Evolutionary conservation across 1,140 invertebrate species (phyloP).

Genomic region (Eulimnadia texana): DNA sequence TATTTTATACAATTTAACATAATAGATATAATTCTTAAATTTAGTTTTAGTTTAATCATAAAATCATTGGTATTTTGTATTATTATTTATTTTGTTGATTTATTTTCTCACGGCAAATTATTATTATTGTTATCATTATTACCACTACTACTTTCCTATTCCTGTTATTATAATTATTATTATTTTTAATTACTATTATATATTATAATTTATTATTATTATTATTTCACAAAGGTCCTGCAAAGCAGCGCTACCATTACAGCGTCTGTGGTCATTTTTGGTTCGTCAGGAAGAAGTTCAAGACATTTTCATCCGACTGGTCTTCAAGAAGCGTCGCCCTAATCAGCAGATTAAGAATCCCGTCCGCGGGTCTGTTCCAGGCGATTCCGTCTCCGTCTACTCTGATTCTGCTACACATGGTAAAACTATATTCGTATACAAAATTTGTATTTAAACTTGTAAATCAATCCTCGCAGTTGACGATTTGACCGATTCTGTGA

Average conservation of each 20-base stretch:
- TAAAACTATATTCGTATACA: neutral
- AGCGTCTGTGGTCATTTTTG: conserved; percentile 84
- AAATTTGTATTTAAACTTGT: neutral
- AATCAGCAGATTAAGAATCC: conserved; percentile 1
- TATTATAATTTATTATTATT: too few species aligned
- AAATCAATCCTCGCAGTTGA: neutral
- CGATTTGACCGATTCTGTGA: conserved; percentile 1
- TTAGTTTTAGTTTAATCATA: too few species aligned
- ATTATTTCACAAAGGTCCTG: too few species aligned
- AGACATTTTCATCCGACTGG: conserved; percentile 87
- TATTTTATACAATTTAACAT: conserved; percentile 4
- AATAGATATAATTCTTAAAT: too few species aligned
- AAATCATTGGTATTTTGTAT: too few species aligned
- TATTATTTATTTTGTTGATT: too few species aligned
- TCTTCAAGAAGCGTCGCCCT: conserved; percentile 66
- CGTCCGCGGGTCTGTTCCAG: conserved; percentile 12
- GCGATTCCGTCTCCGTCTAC: conserved; percentile 10
- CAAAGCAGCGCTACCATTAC: conserved; percentile 30
- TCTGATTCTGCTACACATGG: conserved; percentile 3
- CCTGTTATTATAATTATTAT: too few species aligned
- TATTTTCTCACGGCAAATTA: too few species aligned
- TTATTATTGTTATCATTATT: too few species aligned
- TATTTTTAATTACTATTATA: too few species aligned
- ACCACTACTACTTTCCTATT: too few species aligned
- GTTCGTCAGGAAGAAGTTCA: conserved; percentile 84